These are phyloP conservation scores for Stercorarius parasiticus DNA, from an alignment of 2,113 vertebrate genomes.

Conservation along the genomic window DNA sequence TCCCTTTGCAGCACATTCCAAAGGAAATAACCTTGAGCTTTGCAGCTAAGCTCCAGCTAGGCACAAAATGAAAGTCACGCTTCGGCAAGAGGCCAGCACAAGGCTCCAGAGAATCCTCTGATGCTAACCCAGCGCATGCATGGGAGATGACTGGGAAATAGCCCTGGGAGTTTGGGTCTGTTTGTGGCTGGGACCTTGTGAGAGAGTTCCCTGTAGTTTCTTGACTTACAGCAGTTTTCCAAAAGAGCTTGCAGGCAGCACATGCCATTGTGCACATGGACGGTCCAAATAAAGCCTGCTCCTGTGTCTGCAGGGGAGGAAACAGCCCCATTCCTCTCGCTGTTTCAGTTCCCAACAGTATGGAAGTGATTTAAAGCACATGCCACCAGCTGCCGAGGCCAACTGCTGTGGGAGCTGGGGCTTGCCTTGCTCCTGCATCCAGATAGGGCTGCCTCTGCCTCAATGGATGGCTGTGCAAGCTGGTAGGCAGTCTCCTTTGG, in stretches of 20 bases:
- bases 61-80: not conserved
- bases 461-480: accelerated
- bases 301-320: not conserved
- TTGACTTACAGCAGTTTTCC: not conserved
- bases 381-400: accelerated
- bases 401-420: not conserved
- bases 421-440: not conserved
- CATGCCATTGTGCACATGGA: not conserved
- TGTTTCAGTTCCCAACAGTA: not conserved
- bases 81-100: not conserved
- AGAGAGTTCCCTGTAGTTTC: not conserved
- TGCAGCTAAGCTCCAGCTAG: not conserved
- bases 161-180: not conserved
- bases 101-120: not conserved
- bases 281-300: not conserved
- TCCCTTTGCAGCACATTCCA: not conserved
- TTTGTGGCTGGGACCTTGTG: not conserved
- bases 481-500: no score
- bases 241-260: not conserved
- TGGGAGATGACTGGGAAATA: not conserved
- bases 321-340: not conserved
- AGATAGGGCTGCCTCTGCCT: not conserved
- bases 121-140: not conserved
- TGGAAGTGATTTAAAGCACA: not conserved
- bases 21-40: not conserved